Percentiles rank a stretch among this genome's conserved stretches.
Evolutionary conservation across 2,797 vertebrate species (phyloP).

Genomic region (Serranus cabrilla): DNA sequence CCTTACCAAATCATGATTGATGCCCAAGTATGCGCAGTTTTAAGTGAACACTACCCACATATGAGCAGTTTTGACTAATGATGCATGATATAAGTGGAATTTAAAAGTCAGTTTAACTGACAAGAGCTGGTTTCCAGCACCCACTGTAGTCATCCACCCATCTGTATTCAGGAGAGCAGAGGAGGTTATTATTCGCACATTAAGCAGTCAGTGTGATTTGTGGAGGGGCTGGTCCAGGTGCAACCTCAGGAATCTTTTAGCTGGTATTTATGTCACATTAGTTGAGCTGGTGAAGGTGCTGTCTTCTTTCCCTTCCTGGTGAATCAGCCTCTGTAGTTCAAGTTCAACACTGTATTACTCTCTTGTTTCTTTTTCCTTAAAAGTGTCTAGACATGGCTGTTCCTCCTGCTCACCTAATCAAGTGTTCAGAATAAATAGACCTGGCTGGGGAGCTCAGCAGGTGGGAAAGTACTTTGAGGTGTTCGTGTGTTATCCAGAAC

Average conservation of each 20-base stretch:
- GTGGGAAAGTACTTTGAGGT: slow-evolving; percentile 58
- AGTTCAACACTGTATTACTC: slow-evolving; percentile 20
- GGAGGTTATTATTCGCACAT: slow-evolving; percentile 9
- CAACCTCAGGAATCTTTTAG: slow-evolving; percentile 28
- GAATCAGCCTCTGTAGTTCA: slow-evolving; percentile 23
- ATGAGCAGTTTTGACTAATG: slow-evolving; percentile 29
- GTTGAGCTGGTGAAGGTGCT: slow-evolving; percentile 34
- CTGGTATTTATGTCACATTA: slow-evolving; percentile 57
- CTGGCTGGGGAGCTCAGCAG: slow-evolving; percentile 46
- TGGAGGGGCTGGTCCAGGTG: slow-evolving; percentile 59
- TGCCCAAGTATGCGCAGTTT: slow-evolving; percentile 15
- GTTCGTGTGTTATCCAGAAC: slow-evolving; percentile 46
- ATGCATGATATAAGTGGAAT: slow-evolving; percentile 33
- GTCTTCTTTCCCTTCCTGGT: slow-evolving; percentile 32
- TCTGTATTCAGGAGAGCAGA: slow-evolving; percentile 22
- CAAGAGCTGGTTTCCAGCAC: slow-evolving; percentile 2
- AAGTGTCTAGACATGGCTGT: slow-evolving; percentile 31
- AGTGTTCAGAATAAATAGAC: slow-evolving; percentile 28
- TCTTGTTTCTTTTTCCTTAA: neutral
- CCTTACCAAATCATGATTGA: slow-evolving; percentile 28
- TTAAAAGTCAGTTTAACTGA: slow-evolving; percentile 23
- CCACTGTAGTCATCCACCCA: slow-evolving; percentile 6
- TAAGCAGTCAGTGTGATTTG: slow-evolving; percentile 60
- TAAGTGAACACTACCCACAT: neutral
- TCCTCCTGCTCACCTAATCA: slow-evolving; percentile 17